phyloP scores from a whole-genome alignment of 2,888 invertebrate genomes.

The Sceliomorpha sp. region DNA sequence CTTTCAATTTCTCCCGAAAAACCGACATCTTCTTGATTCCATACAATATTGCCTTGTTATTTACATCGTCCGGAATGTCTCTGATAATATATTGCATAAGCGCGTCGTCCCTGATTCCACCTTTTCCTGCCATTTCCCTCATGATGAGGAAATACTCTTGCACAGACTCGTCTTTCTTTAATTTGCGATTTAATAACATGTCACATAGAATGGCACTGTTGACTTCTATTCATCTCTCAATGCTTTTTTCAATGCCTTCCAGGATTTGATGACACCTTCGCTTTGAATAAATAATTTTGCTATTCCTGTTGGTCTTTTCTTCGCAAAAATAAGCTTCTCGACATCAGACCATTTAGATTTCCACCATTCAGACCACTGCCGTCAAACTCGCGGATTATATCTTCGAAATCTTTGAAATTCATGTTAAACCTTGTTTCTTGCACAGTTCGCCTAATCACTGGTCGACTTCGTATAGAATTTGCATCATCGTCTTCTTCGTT shows the following conservation, averaged over 20 bases:
- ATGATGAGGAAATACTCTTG: slow-evolving; percentile 34
- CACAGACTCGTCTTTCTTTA: slow-evolving; percentile 24
- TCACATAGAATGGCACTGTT: slow-evolving; percentile 18
- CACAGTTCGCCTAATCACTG: neutral
- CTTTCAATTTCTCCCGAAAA: slow-evolving; percentile 27
- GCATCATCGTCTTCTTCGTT: slow-evolving; percentile 6
- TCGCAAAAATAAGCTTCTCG: slow-evolving; percentile 27
- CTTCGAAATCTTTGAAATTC: slow-evolving; percentile 16
- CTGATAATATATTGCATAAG: slow-evolving; percentile 46
- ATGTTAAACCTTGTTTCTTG: slow-evolving; percentile 1
- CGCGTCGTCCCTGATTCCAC: slow-evolving; percentile 21
- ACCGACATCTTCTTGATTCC: slow-evolving; percentile 18
- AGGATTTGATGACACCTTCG: slow-evolving; percentile 18
- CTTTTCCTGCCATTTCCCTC: slow-evolving; percentile 22
- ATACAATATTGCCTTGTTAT: slow-evolving; percentile 34
- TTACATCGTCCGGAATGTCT: slow-evolving; percentile 38
- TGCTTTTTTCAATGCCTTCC: slow-evolving; percentile 5
- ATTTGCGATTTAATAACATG: slow-evolving; percentile 14
- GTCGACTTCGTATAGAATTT: neutral
- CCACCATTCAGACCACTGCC: slow-evolving; percentile 21
- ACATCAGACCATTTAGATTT: slow-evolving; percentile 29
- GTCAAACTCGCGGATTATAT: slow-evolving; percentile 11
- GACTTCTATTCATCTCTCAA: slow-evolving; percentile 24
- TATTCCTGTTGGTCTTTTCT: slow-evolving; percentile 19
- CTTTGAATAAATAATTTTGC: slow-evolving; percentile 20